Percentiles rank a stretch among this genome's conserved stretches.
phyloP scores from a whole-genome alignment of 64 coral and sea anemone genomes.

The Dendrophyllia cribrosa region DNA sequence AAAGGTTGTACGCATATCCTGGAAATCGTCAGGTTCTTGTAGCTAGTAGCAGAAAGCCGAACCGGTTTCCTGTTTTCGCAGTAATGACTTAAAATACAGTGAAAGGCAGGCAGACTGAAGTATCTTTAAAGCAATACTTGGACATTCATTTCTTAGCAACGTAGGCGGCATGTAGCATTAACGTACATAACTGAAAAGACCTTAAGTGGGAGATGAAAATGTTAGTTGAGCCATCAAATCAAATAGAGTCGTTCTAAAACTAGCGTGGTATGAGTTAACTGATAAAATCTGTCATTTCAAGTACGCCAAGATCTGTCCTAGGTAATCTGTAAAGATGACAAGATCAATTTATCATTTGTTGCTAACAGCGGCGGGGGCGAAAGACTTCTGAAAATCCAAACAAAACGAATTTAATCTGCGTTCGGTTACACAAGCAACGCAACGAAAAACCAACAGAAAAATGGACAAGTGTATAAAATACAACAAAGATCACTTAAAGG shows the following conservation, averaged over 20 bases:
- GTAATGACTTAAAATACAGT: too few relatives aligned
- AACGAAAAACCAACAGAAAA: neutral
- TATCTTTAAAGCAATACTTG: too few relatives aligned
- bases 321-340: constrained; percentile 11
- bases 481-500: too few relatives aligned
- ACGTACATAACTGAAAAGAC: neutral
- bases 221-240: neutral
- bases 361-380: neutral
- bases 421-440: neutral
- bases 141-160: neutral
- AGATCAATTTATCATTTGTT: neutral
- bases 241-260: neutral
- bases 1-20: too few relatives aligned
- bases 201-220: neutral
- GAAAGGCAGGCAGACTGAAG: too few relatives aligned
- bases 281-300: neutral
- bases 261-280: neutral
- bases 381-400: neutral
- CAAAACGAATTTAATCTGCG: neutral
- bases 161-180: neutral
- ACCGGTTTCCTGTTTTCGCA: too few relatives aligned
- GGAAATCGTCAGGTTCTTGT: too few relatives aligned
- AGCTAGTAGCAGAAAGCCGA: too few relatives aligned
- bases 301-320: neutral
- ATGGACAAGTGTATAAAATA: neutral